Conservation (phyloP, 2,113 vertebrate genomes). For the Neolamprologus kungweensis region DNA sequence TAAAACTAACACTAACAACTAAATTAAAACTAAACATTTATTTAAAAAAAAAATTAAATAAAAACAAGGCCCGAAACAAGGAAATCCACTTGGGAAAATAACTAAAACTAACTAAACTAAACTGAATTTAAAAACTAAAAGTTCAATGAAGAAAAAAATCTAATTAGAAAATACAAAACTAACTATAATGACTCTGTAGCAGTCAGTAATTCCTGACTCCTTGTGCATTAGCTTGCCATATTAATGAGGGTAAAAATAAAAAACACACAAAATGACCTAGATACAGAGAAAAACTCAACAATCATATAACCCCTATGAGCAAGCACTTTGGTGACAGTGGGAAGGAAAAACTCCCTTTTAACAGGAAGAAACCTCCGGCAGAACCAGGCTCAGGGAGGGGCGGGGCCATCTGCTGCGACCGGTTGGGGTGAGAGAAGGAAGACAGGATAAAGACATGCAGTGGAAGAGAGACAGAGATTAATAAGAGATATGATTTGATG, state of each 20-base stretch:
- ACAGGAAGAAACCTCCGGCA: too few relatives aligned
- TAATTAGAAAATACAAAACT: not conserved
- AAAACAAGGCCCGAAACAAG: rapidly evolving
- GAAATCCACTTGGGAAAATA: not conserved
- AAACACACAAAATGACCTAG: not conserved
- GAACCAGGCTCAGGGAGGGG: too few relatives aligned
- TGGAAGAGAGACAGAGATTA: too few relatives aligned
- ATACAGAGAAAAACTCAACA: not conserved
- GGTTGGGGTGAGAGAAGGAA: too few relatives aligned
- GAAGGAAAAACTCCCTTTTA: too few relatives aligned
- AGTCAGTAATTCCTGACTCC: not conserved
- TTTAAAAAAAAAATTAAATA: rapidly evolving
- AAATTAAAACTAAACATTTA: not conserved
- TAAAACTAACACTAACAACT: not conserved
- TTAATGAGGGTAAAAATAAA: not conserved
- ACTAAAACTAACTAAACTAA: not conserved
- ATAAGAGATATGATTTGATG: rapidly evolving
- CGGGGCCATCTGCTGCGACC: too few relatives aligned
- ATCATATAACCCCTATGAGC: rapidly evolving
- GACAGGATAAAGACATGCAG: rapidly evolving
- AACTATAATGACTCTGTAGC: rapidly evolving
- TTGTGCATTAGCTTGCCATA: not conserved
- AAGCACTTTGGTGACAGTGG: too few relatives aligned
- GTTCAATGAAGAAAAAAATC: not conserved
- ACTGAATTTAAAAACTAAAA: rapidly evolving